Evolutionary conservation across 2,797 vertebrate genomes (phyloP), one percentile per base, ranked within the genome.

Genomic region (Ctenopoma kingsleyae): DNA sequence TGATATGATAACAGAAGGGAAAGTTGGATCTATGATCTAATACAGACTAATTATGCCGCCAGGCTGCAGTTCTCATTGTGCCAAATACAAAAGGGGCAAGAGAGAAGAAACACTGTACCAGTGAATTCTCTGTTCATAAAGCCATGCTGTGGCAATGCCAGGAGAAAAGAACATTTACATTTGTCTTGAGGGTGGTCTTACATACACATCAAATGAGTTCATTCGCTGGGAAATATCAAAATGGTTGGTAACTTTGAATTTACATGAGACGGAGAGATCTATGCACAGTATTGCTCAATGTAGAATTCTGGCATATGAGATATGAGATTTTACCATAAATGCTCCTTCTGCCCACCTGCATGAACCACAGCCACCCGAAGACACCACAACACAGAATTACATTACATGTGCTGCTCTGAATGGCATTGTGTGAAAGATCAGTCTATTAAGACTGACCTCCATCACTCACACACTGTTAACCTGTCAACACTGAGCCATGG

Each of bases 391-490:
- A 48, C 57, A 73, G 3, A 67, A 65, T 56, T 6, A 54, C 57
- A 70, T 51, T 58, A 56, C 19, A 40, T n/a, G 36, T 25, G 19
- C 67, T 55, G 10, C 22, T 73, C 23, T 47, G 20, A 81, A 54
- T 64, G 67, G 17, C 55, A 79, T 52, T 46, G 38, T 32, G 46
- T 51, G 66, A 74, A 70, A 49, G 64, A 67, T 70, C 49, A 46
- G 59, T 61, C 55, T 63, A 68, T 79, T 66, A 64, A 11, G 5
- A 22, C 65, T 56, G 69, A 72, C 63, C 71, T 60, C 67, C 63
- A 85, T 85, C 74, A 51, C 46, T 76, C 72, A 67, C 46, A 71
- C 66, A 57, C 67, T 36, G 67, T 80, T 76, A 81, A 78, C 38
- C 67, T 80, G 70, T 76, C 82, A 79, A 13, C 76, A 62, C 65